A percentile compares a stretch with the other conserved stretches of the same genome.
Conservation (phyloP, 2,888 invertebrate genomes). For the Heliconius charithonia region DNA sequence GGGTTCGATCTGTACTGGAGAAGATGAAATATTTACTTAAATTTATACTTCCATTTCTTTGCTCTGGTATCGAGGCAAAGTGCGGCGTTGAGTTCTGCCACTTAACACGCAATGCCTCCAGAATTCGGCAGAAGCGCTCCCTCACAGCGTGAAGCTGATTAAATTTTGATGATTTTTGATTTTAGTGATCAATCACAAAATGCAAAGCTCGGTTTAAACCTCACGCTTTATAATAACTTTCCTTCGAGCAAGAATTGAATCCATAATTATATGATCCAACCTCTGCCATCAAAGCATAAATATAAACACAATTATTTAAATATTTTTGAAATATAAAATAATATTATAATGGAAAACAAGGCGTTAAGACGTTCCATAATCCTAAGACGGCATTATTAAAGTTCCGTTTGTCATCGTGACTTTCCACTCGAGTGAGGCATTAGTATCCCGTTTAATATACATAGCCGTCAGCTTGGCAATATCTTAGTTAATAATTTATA, state of each 20-base stretch:
- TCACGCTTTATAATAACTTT: neutral
- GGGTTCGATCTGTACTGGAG: no score
- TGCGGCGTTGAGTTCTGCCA: no score
- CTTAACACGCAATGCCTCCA: no score
- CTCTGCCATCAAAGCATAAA: neutral
- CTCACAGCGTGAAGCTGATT: no score
- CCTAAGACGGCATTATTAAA: slow-evolving; percentile 40
- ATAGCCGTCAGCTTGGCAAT: neutral
- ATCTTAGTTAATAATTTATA: slow-evolving; percentile 7
- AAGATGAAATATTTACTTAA: no score
- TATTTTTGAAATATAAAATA: neutral
- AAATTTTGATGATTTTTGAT: no score
- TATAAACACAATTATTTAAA: neutral
- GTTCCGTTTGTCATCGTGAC: slow-evolving; percentile 56
- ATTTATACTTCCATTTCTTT: no score
- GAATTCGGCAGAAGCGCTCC: no score
- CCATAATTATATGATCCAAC: neutral
- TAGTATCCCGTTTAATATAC: slow-evolving; percentile 57
- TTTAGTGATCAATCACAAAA: no score
- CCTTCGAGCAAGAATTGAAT: neutral
- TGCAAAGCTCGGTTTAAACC: no score
- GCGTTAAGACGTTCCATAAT: slow-evolving; percentile 34
- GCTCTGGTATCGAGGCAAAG: no score
- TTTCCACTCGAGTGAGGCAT: slow-evolving; percentile 58
- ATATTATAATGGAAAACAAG: slow-evolving; percentile 15